These are phyloP conservation scores for Bos indicus DNA, from an alignment of 2,113 vertebrate species.

Conservation along the genomic window DNA sequence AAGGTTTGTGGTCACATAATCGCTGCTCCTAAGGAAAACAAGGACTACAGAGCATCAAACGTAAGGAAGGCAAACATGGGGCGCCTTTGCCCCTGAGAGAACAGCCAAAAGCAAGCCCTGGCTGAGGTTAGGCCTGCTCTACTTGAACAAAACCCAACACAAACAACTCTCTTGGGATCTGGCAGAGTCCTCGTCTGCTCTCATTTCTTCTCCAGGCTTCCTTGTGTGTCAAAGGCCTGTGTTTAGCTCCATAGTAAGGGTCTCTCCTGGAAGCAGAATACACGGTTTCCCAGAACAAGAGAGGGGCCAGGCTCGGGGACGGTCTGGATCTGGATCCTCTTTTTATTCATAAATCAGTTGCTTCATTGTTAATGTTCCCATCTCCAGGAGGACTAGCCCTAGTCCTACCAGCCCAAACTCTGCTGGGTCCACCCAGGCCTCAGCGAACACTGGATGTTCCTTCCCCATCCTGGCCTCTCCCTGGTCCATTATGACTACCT, in stretches of 20 bases:
- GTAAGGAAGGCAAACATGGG: constrained; percentile 44
- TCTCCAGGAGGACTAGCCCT: not conserved
- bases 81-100: not conserved
- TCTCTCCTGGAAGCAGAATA: constrained; percentile 8
- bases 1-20: constrained; percentile 49
- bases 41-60: not conserved
- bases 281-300: not conserved
- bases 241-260: not conserved
- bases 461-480: not conserved
- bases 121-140: constrained; percentile 29
- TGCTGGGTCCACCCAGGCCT: not conserved
- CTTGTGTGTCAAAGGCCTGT: not conserved
- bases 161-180: constrained; percentile 40
- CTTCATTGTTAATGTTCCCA: not conserved
- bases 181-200: constrained; percentile 24
- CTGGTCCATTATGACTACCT: not conserved
- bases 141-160: constrained; percentile 47
- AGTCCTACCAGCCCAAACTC: not conserved
- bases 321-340: not conserved
- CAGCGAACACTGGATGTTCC: not conserved
- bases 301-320: not conserved
- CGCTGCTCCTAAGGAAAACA: constrained; percentile 51
- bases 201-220: constrained; percentile 28
- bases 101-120: constrained; percentile 14
- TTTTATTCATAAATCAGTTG: not conserved